These are phyloP conservation scores for Coregonus suidteri DNA, from an alignment of 2,797 vertebrate species.

Conservation along the genomic window DNA sequence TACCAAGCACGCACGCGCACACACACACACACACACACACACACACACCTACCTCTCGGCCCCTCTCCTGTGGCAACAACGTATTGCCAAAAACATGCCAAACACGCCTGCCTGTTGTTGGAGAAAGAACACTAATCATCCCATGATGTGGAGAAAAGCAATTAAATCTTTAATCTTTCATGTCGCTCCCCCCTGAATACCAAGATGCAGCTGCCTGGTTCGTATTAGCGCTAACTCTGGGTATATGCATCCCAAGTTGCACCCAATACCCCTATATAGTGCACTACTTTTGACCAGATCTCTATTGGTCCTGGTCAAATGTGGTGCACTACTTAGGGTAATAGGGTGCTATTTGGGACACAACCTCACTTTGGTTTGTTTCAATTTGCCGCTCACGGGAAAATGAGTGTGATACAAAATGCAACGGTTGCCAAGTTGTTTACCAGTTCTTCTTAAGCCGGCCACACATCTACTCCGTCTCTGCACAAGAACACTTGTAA, in stretches of 20 bases:
- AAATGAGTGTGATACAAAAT: conserved; percentile 64
- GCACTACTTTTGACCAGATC: no score
- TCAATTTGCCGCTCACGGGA: conserved; percentile 68
- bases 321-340: no score
- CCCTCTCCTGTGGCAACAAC: no score
- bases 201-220: conserved; percentile 63
- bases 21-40: conserved; percentile 24
- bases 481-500: conserved; percentile 69
- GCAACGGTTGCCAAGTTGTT: conserved; percentile 67
- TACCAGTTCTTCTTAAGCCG: conserved; percentile 64
- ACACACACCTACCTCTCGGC: conserved; percentile 24
- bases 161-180: conserved; percentile 80
- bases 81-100: no score
- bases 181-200: conserved; percentile 75
- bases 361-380: conserved; percentile 65
- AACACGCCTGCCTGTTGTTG: conserved; percentile 26
- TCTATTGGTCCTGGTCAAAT: no score
- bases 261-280: no score
- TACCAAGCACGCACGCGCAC: conserved; percentile 41
- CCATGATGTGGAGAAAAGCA: conserved; percentile 76
- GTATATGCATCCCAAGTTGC: no score
- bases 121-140: conserved; percentile 67
- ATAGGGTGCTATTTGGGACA: no score
- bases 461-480: background rate
- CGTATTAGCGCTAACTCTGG: conserved; percentile 53